A percentile compares a stretch with the other conserved stretches of the same genome.
Conservation (phyloP, 2,888 invertebrate genomes). For the Chymomyza amoena region DNA sequence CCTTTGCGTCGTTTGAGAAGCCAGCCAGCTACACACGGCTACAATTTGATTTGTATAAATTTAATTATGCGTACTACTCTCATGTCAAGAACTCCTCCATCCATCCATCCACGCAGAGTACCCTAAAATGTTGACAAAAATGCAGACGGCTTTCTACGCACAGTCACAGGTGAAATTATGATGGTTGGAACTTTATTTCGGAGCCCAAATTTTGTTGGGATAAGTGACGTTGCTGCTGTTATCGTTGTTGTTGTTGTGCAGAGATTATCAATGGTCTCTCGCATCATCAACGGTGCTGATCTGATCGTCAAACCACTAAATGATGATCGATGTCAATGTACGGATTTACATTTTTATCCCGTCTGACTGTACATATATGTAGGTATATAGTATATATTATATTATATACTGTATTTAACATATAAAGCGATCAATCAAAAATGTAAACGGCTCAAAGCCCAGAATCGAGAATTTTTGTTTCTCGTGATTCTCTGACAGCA, state of each 20-base stretch:
- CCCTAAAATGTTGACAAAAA: conserved; percentile 7
- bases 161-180: conserved; percentile 69
- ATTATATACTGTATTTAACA: conserved; percentile 39
- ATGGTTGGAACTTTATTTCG: conserved; percentile 43
- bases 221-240: conserved; percentile 5
- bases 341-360: conserved; percentile 5
- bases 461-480: conserved; percentile 6
- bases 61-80: conserved; percentile 59
- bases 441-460: conserved; percentile 58
- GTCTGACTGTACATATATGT: background rate
- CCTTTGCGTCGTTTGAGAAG: conserved; percentile 42
- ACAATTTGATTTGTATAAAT: conserved; percentile 74
- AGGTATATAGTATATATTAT: background rate
- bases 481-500: conserved; percentile 44
- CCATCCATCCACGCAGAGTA: background rate
- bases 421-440: conserved; percentile 78
- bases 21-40: conserved; percentile 44
- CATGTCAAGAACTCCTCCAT: background rate
- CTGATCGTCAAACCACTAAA: conserved; percentile 57
- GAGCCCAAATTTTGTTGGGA: background rate
- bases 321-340: conserved; percentile 66
- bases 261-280: conserved; percentile 28
- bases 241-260: conserved; percentile 11
- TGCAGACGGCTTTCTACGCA: conserved; percentile 7
- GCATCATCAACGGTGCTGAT: conserved; percentile 19